phyloP scores from a whole-genome alignment of 2,888 invertebrate species.

The Rotaria socialis region DNA sequence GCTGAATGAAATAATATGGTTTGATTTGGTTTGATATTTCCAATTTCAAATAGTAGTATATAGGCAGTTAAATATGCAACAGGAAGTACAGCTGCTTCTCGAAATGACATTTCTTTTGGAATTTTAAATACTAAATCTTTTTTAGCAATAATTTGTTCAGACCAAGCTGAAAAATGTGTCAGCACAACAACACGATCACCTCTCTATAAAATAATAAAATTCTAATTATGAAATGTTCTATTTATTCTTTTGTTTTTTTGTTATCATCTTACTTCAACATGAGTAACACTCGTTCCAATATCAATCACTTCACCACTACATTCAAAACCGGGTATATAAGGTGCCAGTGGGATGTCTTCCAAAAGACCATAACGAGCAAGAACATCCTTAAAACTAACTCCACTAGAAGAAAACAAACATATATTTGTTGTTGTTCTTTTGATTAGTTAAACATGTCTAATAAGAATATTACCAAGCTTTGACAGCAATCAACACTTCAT shows the following conservation, averaged over 20 bases:
- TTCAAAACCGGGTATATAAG: conserved; percentile 78
- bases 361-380: conserved; percentile 80
- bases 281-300: conserved; percentile 54
- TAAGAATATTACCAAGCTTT: conserved; percentile 39
- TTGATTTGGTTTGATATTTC: conserved; percentile 73
- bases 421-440: too few species aligned
- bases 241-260: neutral
- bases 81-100: conserved; percentile 77
- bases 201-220: conserved; percentile 51
- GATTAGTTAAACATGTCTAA: neutral
- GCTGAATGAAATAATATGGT: conserved; percentile 79
- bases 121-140: conserved; percentile 70
- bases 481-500: conserved; percentile 38
- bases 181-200: conserved; percentile 70
- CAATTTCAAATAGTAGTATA: conserved; percentile 77
- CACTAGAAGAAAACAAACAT: conserved; percentile 64
- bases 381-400: conserved; percentile 82
- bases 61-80: conserved; percentile 82
- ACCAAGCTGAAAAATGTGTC: conserved; percentile 79
- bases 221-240: neutral
- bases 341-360: conserved; percentile 79
- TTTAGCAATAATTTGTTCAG: conserved; percentile 65
- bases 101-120: conserved; percentile 69
- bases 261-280: conserved; percentile 50
- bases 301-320: conserved; percentile 68